Percentiles rank a stretch among this genome's conserved stretches.
These are phyloP conservation scores for Gobius niger DNA, from an alignment of 2,113 vertebrate genomes.

Conservation along the genomic window DNA sequence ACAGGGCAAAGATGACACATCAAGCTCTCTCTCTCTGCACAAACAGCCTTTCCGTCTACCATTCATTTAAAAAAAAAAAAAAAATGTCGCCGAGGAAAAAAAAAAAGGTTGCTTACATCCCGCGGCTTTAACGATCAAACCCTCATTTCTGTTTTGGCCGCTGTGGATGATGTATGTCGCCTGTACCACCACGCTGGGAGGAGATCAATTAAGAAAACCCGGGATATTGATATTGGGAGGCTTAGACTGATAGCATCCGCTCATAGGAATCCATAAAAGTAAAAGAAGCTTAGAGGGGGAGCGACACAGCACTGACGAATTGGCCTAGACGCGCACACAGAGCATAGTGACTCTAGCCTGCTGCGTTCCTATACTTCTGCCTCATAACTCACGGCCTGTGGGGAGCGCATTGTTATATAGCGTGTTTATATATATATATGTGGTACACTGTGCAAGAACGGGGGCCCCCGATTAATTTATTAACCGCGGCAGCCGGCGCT, in stretches of 20 bases:
- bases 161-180: slow-evolving; percentile 56
- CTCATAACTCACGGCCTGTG: slow-evolving; percentile 72
- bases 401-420: slow-evolving; percentile 69
- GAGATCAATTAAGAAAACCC: slow-evolving; percentile 72
- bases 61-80: slow-evolving; percentile 45
- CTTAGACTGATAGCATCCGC: slow-evolving; percentile 58
- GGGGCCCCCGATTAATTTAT: slow-evolving; percentile 74
- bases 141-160: slow-evolving; percentile 15
- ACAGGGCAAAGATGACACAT: slow-evolving; percentile 43
- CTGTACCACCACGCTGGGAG: slow-evolving; percentile 55
- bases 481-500: slow-evolving; percentile 68
- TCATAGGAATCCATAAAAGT: slow-evolving; percentile 67
- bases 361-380: slow-evolving; percentile 58
- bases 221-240: slow-evolving; percentile 68
- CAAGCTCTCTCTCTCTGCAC: slow-evolving; percentile 30
- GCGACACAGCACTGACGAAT: not conserved
- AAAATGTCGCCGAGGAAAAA: not conserved
- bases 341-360: slow-evolving; percentile 48
- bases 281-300: slow-evolving; percentile 21
- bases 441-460: slow-evolving; percentile 50
- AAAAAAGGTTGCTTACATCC: slow-evolving; percentile 33
- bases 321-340: slow-evolving; percentile 9
- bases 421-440: slow-evolving; percentile 61
- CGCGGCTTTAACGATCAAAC: slow-evolving; percentile 32
- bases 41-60: not conserved